Evolutionary conservation across 2,888 invertebrate species (phyloP).

Genomic region (Melieria picta): DNA sequence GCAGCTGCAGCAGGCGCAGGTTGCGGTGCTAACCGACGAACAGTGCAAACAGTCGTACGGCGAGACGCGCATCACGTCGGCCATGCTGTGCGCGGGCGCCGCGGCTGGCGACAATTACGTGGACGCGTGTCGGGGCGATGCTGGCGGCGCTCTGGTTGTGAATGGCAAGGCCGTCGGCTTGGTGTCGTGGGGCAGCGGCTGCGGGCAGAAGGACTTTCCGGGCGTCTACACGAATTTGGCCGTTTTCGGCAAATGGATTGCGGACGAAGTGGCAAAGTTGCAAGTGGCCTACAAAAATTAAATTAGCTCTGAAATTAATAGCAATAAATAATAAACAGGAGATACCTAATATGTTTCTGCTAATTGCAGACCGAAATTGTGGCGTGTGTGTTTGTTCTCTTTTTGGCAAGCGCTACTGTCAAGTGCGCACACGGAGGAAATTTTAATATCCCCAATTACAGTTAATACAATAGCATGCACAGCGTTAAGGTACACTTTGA

Average conservation of each 20-base stretch:
- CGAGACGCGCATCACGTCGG: conserved; percentile 42
- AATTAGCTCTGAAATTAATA: too few species aligned
- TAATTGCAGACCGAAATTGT: too few species aligned
- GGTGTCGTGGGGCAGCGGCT: conserved; percentile 45
- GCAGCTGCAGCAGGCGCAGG: conserved; percentile 48
- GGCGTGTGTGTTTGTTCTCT: too few species aligned
- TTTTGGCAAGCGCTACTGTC: too few species aligned
- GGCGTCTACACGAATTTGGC: conserved; percentile 47
- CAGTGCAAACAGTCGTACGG: conserved; percentile 50
- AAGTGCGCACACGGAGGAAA: too few species aligned
- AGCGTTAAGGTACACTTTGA: too few species aligned
- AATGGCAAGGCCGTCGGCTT: conserved; percentile 41
- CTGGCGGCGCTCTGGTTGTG: conserved; percentile 43
- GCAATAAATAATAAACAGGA: too few species aligned
- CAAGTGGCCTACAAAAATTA: background rate
- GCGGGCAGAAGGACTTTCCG: conserved; percentile 40
- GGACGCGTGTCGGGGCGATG: conserved; percentile 49
- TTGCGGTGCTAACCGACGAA: conserved; percentile 50
- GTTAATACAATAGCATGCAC: too few species aligned
- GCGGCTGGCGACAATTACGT: conserved; percentile 43
- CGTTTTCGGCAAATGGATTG: conserved; percentile 34
- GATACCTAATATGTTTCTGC: too few species aligned
- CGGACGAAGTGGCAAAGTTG: background rate
- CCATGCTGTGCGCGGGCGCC: conserved; percentile 58
- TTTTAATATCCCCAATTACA: too few species aligned